phyloP scores from a whole-genome alignment of 2,888 invertebrate genomes.

The Tipula lateralis region DNA sequence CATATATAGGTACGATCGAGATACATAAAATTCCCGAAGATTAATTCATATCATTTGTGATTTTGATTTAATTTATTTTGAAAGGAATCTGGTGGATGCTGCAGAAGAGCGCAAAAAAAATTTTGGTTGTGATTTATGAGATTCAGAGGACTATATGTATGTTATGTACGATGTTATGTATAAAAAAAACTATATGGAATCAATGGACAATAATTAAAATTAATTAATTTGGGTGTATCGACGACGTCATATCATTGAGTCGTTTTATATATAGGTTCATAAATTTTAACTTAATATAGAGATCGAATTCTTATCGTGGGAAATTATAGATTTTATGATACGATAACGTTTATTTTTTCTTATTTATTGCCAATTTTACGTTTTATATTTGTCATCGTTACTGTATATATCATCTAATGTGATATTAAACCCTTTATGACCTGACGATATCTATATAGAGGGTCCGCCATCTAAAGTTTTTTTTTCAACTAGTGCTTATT shows the following conservation, averaged over 20 bases:
- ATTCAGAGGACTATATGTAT: background rate
- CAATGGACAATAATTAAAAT: slow-evolving; percentile 19
- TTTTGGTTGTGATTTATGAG: background rate
- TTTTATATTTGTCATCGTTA: background rate
- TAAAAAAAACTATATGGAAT: background rate
- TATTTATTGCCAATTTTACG: background rate
- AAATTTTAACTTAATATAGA: slow-evolving; percentile 19
- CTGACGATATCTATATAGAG: no score
- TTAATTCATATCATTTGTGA: slow-evolving; percentile 19
- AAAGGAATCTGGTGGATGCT: background rate
- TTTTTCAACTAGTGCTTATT: no score
- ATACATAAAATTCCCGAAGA: background rate
- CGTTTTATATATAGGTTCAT: background rate
- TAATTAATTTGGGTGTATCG: slow-evolving; percentile 11
- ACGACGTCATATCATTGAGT: background rate
- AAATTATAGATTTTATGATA: background rate
- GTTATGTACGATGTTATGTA: background rate
- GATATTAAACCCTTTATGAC: background rate
- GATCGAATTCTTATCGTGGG: background rate
- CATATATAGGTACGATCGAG: background rate
- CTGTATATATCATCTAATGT: background rate
- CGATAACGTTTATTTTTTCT: background rate
- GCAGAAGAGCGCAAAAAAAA: background rate
- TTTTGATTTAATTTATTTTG: slow-evolving; percentile 19
- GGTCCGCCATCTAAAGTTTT: no score